Evolutionary conservation across 2,797 vertebrate species (phyloP).

Genomic region (Pristis pectinata): DNA sequence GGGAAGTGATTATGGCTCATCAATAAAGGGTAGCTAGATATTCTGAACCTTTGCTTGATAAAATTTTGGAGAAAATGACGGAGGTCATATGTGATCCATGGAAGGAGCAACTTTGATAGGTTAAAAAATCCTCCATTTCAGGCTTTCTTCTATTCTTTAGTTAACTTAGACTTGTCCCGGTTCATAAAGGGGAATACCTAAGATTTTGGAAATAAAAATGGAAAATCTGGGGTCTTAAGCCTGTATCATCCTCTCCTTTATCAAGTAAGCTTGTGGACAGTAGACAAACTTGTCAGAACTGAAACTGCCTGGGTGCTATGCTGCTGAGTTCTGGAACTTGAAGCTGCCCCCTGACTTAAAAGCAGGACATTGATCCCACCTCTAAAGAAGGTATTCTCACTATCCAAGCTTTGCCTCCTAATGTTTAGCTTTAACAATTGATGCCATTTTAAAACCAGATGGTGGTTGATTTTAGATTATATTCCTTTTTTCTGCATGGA

Average conservation of each 20-base stretch:
- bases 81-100: background rate
- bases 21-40: background rate
- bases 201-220: background rate
- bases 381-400: background rate
- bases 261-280: background rate
- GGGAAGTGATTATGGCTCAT: background rate
- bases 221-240: background rate
- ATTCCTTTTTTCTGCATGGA: background rate
- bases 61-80: too few relatives aligned
- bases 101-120: background rate
- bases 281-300: background rate
- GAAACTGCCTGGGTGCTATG: too few relatives aligned
- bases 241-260: too few relatives aligned
- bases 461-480: background rate
- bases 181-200: background rate
- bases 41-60: background rate
- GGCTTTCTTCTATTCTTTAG: background rate
- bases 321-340: background rate
- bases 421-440: background rate
- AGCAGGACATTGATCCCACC: background rate
- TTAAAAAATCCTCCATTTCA: background rate
- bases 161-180: background rate
- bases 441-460: background rate
- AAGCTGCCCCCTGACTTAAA: background rate
- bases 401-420: background rate